phyloP scores from a whole-genome alignment of 2,888 invertebrate genomes.

The Sphecodes monilicornis region DNA sequence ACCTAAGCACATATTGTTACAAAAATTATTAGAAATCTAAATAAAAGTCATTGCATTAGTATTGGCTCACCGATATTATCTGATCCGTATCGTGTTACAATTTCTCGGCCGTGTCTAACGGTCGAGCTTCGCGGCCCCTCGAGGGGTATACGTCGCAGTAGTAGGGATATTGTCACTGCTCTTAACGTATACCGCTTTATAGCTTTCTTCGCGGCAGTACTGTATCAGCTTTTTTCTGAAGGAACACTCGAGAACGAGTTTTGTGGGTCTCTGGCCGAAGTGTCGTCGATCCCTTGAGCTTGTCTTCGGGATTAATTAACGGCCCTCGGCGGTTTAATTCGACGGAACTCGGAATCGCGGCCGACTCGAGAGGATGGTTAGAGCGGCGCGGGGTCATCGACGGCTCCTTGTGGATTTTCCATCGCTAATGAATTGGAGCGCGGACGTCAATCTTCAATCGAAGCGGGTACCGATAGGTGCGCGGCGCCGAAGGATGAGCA shows the following conservation, averaged over 20 bases:
- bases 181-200: no score
- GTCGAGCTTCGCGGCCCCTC: no score
- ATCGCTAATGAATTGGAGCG: conserved; percentile 42
- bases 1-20: no score
- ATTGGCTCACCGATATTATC: no score
- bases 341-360: not conserved
- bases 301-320: conserved; percentile 32
- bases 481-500: not conserved
- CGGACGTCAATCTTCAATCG: conserved; percentile 16
- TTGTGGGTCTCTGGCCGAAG: not conserved
- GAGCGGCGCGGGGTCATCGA: conserved; percentile 10
- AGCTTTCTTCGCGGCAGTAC: no score
- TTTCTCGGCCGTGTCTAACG: no score
- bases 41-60: no score
- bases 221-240: not conserved
- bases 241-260: not conserved
- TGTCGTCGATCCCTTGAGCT: not conserved
- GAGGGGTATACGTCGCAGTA: no score
- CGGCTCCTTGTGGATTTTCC: conserved; percentile 1
- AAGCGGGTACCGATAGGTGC: not conserved
- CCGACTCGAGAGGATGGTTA: conserved; percentile 7
- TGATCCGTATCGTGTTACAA: no score
- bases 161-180: no score
- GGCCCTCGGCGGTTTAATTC: not conserved
- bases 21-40: no score